These are phyloP conservation scores for Elaeidobius kamerunicus DNA, from an alignment of 2,888 invertebrate species.

Conservation along the genomic window DNA sequence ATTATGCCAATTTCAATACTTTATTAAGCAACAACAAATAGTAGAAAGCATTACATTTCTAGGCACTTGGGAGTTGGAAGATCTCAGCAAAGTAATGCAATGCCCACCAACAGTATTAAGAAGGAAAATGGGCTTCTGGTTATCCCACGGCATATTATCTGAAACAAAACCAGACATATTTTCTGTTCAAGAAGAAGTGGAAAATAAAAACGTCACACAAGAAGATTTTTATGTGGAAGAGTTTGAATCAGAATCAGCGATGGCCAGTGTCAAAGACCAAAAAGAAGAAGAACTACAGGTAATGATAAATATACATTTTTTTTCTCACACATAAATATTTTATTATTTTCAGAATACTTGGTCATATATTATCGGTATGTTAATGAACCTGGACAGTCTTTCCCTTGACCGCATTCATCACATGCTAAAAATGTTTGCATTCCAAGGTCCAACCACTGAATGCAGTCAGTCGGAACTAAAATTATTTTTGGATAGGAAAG, in stretches of 20 bases:
- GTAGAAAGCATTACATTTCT: conserved; percentile 7
- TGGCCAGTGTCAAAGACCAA: conserved; percentile 93
- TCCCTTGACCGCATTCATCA: conserved; percentile 91
- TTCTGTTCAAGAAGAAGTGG: conserved; percentile 65
- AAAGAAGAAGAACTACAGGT: conserved; percentile 90
- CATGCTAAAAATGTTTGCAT: conserved; percentile 96
- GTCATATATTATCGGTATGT: conserved; percentile 97
- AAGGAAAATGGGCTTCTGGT: conserved; percentile 90
- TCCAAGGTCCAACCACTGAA: conserved; percentile 85
- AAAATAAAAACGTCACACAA: conserved; percentile 40
- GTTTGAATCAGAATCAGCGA: conserved; percentile 88
- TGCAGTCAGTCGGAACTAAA: conserved; percentile 85
- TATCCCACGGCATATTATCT: conserved; percentile 82
- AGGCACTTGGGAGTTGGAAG: conserved; percentile 84
- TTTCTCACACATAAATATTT: neutral
- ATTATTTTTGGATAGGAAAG: conserved; percentile 89
- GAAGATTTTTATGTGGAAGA: conserved; percentile 74
- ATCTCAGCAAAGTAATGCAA: conserved; percentile 79
- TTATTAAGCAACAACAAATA: no score
- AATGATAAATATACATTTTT: no score
- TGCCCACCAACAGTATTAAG: conserved; percentile 83
- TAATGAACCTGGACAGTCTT: conserved; percentile 89
- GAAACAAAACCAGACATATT: conserved; percentile 76
- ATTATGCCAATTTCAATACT: no score
- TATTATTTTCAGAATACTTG: conserved; percentile 69